Evolutionary conservation across 2,113 vertebrate genomes (phyloP).

Genomic region (Lethenteron camtschaticum): DNA sequence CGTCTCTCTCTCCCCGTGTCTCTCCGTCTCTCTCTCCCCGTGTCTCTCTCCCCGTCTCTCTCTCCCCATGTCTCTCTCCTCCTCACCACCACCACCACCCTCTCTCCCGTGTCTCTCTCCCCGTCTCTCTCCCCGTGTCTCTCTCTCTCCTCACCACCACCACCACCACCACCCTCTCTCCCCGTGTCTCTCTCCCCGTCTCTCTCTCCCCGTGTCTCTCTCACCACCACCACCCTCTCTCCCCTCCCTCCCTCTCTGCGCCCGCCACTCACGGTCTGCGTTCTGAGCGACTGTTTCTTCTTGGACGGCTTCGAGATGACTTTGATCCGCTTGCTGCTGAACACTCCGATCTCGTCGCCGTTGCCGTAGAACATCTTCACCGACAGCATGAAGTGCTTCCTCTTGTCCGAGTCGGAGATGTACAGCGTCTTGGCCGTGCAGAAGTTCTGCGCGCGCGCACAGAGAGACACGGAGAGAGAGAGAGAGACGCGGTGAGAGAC

Average conservation of each 20-base stretch:
- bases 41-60: background rate
- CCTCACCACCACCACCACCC: background rate
- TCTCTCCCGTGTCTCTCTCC: background rate
- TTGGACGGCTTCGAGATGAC: conserved; percentile 99
- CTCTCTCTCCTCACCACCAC: background rate
- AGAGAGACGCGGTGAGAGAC: too few relatives aligned
- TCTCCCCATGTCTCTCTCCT: background rate
- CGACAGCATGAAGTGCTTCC: conserved; percentile 99
- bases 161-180: too few relatives aligned
- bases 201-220: background rate
- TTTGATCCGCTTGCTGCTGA: conserved; percentile 98
- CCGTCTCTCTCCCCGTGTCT: background rate
- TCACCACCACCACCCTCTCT: background rate
- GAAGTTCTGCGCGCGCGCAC: conserved; percentile 54
- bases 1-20: background rate
- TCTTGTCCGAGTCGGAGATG: conserved; percentile 98
- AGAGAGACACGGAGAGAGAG: conserved; percentile 4
- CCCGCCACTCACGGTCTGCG: conserved; percentile 52
- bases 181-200: background rate
- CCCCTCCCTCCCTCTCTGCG: background rate
- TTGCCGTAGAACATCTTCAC: conserved; percentile 99
- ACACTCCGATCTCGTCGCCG: conserved; percentile 91
- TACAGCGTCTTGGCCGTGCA: conserved; percentile 99
- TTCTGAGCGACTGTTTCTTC: conserved; percentile 98
- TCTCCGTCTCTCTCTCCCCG: background rate